A percentile compares a stretch with the other conserved stretches of the same genome.
These are phyloP conservation scores for Lithobates sylvaticus DNA, from an alignment of 2,797 vertebrate species.

Conservation along the genomic window DNA sequence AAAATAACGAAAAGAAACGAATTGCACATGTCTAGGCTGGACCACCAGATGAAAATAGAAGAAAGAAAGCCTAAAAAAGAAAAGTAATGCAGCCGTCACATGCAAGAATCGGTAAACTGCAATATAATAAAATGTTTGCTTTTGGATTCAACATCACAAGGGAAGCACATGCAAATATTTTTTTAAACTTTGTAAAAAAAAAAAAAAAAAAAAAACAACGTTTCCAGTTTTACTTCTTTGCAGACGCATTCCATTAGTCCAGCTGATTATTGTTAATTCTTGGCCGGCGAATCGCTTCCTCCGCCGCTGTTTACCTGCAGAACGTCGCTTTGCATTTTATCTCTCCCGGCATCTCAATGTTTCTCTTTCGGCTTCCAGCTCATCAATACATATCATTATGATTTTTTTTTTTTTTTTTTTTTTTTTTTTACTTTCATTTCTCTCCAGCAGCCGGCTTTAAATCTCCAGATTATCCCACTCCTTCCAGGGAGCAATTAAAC, in stretches of 20 bases:
- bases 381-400: slow-evolving; percentile 47
- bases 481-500: slow-evolving; percentile 41
- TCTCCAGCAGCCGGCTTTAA: slow-evolving; percentile 8
- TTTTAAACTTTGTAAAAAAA: no score
- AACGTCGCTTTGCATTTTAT: slow-evolving; percentile 9
- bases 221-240: neutral
- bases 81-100: no score
- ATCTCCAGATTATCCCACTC: slow-evolving; percentile 40
- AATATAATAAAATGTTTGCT: no score
- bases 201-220: neutral
- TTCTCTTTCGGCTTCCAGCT: slow-evolving; percentile 14
- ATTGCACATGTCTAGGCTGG: no score
- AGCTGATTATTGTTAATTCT: neutral
- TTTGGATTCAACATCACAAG: no score
- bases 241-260: neutral
- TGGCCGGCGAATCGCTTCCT: neutral
- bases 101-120: no score
- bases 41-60: no score
- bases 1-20: no score
- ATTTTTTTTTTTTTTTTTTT: neutral
- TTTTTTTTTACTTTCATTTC: slow-evolving; percentile 16
- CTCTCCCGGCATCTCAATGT: slow-evolving; percentile 13
- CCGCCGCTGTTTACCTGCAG: neutral
- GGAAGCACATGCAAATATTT: no score
- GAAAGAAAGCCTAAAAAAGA: no score